Base-by-base conservation (phyloP, 1,140 invertebrate species). In the Lasioglossum baleicum region DNA sequence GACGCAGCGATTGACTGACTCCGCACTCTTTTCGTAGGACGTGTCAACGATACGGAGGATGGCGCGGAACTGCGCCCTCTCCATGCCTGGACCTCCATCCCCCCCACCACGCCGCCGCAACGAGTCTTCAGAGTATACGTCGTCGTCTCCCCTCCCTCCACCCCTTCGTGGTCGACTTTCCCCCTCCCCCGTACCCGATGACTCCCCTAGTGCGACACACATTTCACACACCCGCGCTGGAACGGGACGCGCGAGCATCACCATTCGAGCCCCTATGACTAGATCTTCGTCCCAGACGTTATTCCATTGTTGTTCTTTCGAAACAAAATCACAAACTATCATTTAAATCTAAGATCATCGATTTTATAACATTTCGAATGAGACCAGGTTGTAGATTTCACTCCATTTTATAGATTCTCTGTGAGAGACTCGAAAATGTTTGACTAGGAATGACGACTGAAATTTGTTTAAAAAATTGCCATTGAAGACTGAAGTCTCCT, bases 11-110 rank as follows among this genome's bases (percentile, higher is more conserved):
- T 51, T 61, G 60, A 67, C 58, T 61, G 65, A 67, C 75, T 72
- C 77, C 70, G 69, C 84, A 84, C 85, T 86, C 85, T 86, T 87
- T 87, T 83, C 75, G 53, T 81, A 82, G 65, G 82, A 86, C 86
- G 88, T 90, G 87, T 85, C 83, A 81, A 84, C 88, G 83, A 83
- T 83, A 85, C 89, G 88, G 81, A 90, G 88, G 90, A 89, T 90
- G 77, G 89, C 88, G 90, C 89, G 88, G 82, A 87, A 91, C 90
- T 91, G 89, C 89, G 89, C 89, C 88, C 87, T 90, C 87, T 87
- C 88, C 89, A 89, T 88, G 87, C 81, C 79, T 88, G 81, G 83
- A 91, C 79, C 88, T 83, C 80, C 81, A 70, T 82, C 78, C 66
- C 72, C 88, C 90, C 90, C 89, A 86, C 88, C 72, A 70, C 74